These are phyloP conservation scores for Trididemnum miniatum DNA, from an alignment of 23 tunicate species.

Conservation along the genomic window DNA sequence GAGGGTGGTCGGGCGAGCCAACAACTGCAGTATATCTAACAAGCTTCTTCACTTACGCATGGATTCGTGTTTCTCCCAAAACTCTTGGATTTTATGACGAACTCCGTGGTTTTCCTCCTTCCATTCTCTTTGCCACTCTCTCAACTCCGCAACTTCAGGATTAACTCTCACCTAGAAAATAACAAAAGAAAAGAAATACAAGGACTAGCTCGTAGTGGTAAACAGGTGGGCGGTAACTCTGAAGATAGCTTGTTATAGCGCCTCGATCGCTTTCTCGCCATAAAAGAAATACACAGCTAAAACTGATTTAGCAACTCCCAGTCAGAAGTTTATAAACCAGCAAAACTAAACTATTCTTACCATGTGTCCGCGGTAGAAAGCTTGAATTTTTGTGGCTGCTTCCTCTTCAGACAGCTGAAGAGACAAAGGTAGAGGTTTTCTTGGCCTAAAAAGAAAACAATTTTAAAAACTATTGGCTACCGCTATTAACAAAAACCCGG, in stretches of 20 bases:
- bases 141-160: slow-evolving; percentile 70
- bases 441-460: slow-evolving; percentile 34
- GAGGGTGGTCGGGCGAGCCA: no score
- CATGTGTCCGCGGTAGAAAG: slow-evolving; percentile 83
- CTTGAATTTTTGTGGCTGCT: slow-evolving; percentile 84
- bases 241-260: not conserved
- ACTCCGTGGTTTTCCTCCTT: slow-evolving; percentile 62
- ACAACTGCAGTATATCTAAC: no score
- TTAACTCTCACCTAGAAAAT: slow-evolving; percentile 38
- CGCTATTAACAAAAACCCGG: no score
- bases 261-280: no score
- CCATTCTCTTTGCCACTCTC: slow-evolving; percentile 91
- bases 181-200: not conserved
- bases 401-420: slow-evolving; percentile 79
- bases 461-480: not conserved
- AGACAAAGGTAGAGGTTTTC: slow-evolving; percentile 86
- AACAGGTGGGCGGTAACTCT: no score
- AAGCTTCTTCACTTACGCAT: slow-evolving; percentile 39
- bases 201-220: not conserved
- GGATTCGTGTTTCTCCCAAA: slow-evolving; percentile 78
- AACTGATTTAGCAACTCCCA: no score
- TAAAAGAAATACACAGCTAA: no score
- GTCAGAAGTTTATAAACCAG: no score
- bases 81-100: slow-evolving; percentile 59
- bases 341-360: no score